A percentile compares a stretch with the other conserved stretches of the same genome.
These are phyloP conservation scores for Scelioninae gen. 1 DNA, from an alignment of 2,888 invertebrate genomes.

Conservation along the genomic window DNA sequence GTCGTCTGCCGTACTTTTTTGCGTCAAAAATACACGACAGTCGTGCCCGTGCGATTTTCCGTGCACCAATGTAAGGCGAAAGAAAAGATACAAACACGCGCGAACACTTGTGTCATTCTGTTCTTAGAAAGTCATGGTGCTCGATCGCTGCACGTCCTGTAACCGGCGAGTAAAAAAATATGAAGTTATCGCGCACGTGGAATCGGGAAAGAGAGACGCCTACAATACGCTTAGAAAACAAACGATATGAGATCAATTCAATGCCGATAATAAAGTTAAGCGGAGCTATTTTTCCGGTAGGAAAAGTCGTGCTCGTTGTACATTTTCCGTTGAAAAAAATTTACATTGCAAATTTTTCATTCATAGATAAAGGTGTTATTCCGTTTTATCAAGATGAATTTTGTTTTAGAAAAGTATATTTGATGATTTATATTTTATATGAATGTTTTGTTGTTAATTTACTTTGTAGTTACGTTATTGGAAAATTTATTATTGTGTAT, in stretches of 20 bases:
- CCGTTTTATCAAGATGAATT: too few relatives aligned
- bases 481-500: not conserved
- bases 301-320: not conserved
- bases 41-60: constrained; percentile 39
- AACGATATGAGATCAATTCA: constrained; percentile 31
- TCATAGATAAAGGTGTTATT: too few relatives aligned
- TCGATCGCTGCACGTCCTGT: constrained; percentile 48
- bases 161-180: constrained; percentile 33
- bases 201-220: constrained; percentile 42
- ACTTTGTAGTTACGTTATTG: not conserved
- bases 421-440: too few relatives aligned
- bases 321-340: too few relatives aligned
- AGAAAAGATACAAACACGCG: constrained; percentile 38
- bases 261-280: constrained; percentile 22
- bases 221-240: constrained; percentile 43
- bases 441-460: too few relatives aligned
- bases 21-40: constrained; percentile 20
- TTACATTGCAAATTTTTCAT: too few relatives aligned
- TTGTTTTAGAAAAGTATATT: too few relatives aligned
- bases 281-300: constrained; percentile 10
- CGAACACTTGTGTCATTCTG: constrained; percentile 52
- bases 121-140: constrained; percentile 62
- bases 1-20: constrained; percentile 33
- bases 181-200: constrained; percentile 54
- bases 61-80: constrained; percentile 32